Evolutionary conservation across 2,113 vertebrate genomes (phyloP), one percentile per base, ranked within the genome.

Genomic region (Megaceryle torquata): DNA sequence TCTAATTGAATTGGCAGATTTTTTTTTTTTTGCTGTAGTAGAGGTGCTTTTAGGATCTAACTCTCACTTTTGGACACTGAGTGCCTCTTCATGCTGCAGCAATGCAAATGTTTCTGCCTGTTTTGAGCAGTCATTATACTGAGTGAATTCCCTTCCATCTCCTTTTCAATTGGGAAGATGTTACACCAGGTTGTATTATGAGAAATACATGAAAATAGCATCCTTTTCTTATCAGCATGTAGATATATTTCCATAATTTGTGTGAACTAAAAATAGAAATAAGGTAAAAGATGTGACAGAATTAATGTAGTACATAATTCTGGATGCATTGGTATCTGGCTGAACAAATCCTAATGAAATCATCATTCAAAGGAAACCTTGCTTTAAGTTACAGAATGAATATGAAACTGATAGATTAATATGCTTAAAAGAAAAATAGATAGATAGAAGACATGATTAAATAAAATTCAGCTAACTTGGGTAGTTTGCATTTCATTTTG

Each of bases 341-440:
- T 93, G 54, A 96, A 88, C 67, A 96, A 92, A 65, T 94, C 86
- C 78, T 97, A 96, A 97, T 96, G 95, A 96, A 96, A 71, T 95
- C 93, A 96, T 96, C 85, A 79, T 77, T 86, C 96, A 97, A 13
- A 81, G 71, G 46, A 91, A 67, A 87, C 70, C 84, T 91, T 44
- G 81, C 65, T 95, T 93, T 78, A 93, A 82, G 89, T 94, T 93
- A 86, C 72, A 86, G 59, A 86, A 94, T 74, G 12, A 83, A 72
- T 82, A 81, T 77, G 51, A 93, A 94, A 94, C 88, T 70, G 29
- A 80, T 64, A 71, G 43, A 94, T 95, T 88, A 93, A 86, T 60
- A 33, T 46, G 33, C 87, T 91, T 94, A 69, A 82, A 88, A 91
- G 53, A 84, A 91, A 93, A 82, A 50, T 28, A 92, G 67, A 37